phyloP scores from a whole-genome alignment of 1,140 invertebrate species.

The Dendrolimus kikuchii region DNA sequence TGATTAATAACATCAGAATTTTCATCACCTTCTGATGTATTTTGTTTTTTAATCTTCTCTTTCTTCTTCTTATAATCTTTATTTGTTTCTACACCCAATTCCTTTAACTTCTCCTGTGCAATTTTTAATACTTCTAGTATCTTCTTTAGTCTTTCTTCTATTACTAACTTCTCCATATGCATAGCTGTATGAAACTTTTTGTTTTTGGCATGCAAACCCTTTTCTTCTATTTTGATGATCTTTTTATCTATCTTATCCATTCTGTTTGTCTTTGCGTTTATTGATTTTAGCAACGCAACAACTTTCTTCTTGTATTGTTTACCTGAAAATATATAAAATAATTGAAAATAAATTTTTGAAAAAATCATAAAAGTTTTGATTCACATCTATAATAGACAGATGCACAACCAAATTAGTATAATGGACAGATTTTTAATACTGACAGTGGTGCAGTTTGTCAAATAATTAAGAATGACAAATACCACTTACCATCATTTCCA shows the following conservation, averaged over 20 bases:
- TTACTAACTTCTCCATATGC: conserved; percentile 37
- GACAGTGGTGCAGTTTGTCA: no score
- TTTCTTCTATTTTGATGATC: conserved; percentile 35
- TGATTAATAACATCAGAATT: conserved; percentile 5
- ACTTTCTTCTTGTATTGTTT: conserved; percentile 42
- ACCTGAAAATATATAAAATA: conserved; percentile 4
- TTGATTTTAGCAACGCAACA: conserved; percentile 29
- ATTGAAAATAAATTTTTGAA: no score
- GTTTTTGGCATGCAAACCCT: conserved; percentile 36
- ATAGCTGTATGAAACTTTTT: conserved; percentile 51
- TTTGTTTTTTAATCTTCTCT: conserved; percentile 13
- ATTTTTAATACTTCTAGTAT: conserved; percentile 29
- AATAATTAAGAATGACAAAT: no score
- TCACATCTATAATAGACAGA: no score
- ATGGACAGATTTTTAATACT: no score
- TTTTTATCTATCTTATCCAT: conserved; percentile 37
- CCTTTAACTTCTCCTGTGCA: conserved; percentile 45
- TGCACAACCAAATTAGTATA: no score
- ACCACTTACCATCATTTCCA: no score
- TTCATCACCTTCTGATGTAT: conserved; percentile 9
- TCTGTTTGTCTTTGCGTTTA: conserved; percentile 30
- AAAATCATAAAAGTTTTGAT: no score
- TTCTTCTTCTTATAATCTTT: conserved; percentile 31
- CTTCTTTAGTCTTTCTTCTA: conserved; percentile 34
- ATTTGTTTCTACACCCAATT: conserved; percentile 28